phyloP scores from a whole-genome alignment of 2,888 invertebrate species.

The Tethea ocularis region DNA sequence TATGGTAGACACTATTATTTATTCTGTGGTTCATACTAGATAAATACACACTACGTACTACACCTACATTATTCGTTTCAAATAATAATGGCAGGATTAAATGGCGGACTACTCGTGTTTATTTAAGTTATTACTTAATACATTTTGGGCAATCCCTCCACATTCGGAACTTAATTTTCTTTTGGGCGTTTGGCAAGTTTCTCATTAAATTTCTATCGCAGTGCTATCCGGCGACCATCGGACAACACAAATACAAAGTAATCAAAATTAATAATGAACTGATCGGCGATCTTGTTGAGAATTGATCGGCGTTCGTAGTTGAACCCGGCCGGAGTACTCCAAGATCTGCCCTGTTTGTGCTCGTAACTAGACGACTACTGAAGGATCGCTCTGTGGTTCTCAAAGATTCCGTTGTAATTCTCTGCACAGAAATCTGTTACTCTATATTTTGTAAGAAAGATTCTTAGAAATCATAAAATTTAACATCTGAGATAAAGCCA shows the following conservation, averaged over 20 bases:
- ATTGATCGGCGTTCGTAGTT: constrained; percentile 12
- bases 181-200: constrained; percentile 53
- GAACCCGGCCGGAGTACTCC: constrained; percentile 2
- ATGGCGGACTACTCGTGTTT: constrained; percentile 46
- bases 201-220: constrained; percentile 66
- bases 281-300: constrained; percentile 26
- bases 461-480: no score
- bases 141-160: constrained; percentile 51
- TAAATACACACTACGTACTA: not conserved
- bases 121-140: constrained; percentile 60
- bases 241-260: constrained; percentile 73
- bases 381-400: not conserved
- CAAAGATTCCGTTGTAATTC: not conserved
- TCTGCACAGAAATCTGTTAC: not conserved
- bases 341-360: constrained; percentile 2
- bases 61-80: not conserved
- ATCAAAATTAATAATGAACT: constrained; percentile 68
- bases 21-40: no score
- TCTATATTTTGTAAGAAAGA: no score
- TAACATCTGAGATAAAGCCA: no score
- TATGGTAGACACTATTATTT: no score
- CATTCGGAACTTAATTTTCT: constrained; percentile 69
- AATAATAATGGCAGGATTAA: constrained; percentile 29
- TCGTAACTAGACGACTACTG: not conserved
- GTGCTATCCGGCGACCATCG: constrained; percentile 33